Base-by-base conservation (phyloP, 2,113 vertebrate species). In the Cyphomyrus discorhynchus region DNA sequence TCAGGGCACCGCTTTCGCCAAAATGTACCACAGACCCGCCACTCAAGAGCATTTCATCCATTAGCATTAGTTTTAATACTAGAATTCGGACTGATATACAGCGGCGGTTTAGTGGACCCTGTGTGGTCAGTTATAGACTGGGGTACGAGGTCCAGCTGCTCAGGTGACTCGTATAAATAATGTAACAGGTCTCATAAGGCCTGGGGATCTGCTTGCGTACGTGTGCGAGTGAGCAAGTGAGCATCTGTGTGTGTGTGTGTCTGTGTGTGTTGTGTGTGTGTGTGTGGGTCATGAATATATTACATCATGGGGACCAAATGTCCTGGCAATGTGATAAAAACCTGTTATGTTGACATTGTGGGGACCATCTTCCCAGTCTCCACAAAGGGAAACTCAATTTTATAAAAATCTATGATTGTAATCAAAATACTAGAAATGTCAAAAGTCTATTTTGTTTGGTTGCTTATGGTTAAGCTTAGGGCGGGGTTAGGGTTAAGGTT, bases 261-360 rank as follows among this genome's bases (percentile, higher is more conserved):
- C 82, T 74, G 91, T 88, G 50, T 52, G 50, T 3, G 53, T 2
- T 89, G 88, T 45, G 66, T 45, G 2, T 58, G 85, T 74, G 91
- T 88, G 50, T 52, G 50, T 3, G 56, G 19, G 56, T 53, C 52
- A 53, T 39, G 2, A 39, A 56, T 56, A 56, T 66, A 66, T 66
- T 66, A 66, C 58, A 66, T n/a, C 24, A n/a, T 66, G 58, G 24
- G 24, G 58, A 66, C 2, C 58, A n/a, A 27, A 66, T n/a, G 58
- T 66, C n/a, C 8, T n/a, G 24, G 24, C n/a, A 66, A 66, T 9
- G 2, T n/a, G 24, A 66, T 66, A 11, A 66, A 66, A 66, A 27
- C 58, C 9, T 66, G 58, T 66, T 10, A 66, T n/a, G 24, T 62
- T 62, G 7, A 62, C 7, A 3, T 3, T n/a, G 7, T n/a, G 58